A percentile compares a stretch with the other conserved stretches of the same genome.
phyloP scores from a whole-genome alignment of 2,113 vertebrate genomes.

The Rhineura floridana region DNA sequence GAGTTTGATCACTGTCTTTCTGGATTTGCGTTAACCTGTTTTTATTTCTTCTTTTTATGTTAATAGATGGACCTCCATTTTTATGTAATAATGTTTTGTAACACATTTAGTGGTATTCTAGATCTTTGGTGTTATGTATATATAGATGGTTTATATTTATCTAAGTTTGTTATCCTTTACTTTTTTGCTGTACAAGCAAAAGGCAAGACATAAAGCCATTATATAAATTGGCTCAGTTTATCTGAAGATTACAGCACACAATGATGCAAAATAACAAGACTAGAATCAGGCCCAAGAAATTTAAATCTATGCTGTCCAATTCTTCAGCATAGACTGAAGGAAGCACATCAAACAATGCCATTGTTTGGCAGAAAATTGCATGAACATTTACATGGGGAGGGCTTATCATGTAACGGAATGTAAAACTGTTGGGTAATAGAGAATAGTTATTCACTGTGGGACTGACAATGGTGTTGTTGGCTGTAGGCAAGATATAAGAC shows the following conservation, averaged over 20 bases:
- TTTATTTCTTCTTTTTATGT: too few relatives aligned
- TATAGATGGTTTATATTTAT: too few relatives aligned
- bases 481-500: not conserved
- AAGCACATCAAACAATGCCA: not conserved
- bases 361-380: not conserved
- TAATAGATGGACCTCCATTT: too few relatives aligned
- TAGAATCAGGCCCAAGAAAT: not conserved
- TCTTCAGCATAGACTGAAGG: not conserved
- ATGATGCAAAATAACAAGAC: not conserved
- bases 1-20: too few relatives aligned
- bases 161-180: too few relatives aligned
- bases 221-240: not conserved
- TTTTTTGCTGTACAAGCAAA: too few relatives aligned
- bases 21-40: too few relatives aligned
- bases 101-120: too few relatives aligned
- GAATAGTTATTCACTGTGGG: not conserved
- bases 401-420: not conserved
- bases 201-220: not conserved
- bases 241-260: not conserved
- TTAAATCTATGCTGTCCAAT: not conserved
- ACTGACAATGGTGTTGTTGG: rapidly evolving
- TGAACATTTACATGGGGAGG: not conserved
- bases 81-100: too few relatives aligned
- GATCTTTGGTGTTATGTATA: too few relatives aligned
- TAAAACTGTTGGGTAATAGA: not conserved